These are phyloP conservation scores for Tylochromis polylepis DNA, from an alignment of 2,113 vertebrate species.

Conservation along the genomic window DNA sequence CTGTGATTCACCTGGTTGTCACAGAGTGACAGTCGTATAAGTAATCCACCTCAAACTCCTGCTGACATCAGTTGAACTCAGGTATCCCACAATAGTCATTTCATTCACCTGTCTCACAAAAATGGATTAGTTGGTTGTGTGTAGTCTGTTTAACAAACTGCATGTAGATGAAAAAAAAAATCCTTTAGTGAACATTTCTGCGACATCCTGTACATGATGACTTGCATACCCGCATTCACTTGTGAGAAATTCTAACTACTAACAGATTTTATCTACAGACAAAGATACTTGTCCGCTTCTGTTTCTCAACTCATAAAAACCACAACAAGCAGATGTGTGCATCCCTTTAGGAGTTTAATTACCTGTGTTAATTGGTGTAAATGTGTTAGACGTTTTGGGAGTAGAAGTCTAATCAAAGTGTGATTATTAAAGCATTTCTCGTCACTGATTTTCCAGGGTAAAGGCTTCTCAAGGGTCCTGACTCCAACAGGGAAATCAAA, in stretches of 20 bases:
- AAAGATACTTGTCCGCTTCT: background rate
- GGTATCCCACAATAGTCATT: background rate
- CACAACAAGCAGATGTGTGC: background rate
- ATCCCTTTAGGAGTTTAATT: constrained; percentile 28
- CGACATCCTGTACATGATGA: background rate
- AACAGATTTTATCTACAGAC: background rate
- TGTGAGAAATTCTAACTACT: background rate
- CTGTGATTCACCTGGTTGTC: background rate
- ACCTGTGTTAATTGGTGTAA: constrained; percentile 51
- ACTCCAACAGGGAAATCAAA: constrained; percentile 27
- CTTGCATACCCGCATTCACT: background rate
- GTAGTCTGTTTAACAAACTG: background rate
- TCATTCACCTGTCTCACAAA: background rate
- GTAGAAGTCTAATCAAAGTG: constrained; percentile 14
- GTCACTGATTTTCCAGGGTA: constrained; percentile 30
- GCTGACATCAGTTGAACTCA: background rate
- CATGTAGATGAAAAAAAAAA: background rate
- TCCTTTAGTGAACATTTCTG: background rate
- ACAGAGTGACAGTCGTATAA: background rate
- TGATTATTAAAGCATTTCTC: constrained; percentile 34
- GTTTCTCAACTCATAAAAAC: background rate
- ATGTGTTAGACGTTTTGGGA: constrained; percentile 48
- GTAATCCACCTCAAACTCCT: background rate
- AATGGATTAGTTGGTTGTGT: background rate
- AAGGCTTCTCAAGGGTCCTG: constrained; percentile 14